Evolutionary conservation across 1,140 invertebrate species (phyloP).

Genomic region (Helicoverpa armigera): DNA sequence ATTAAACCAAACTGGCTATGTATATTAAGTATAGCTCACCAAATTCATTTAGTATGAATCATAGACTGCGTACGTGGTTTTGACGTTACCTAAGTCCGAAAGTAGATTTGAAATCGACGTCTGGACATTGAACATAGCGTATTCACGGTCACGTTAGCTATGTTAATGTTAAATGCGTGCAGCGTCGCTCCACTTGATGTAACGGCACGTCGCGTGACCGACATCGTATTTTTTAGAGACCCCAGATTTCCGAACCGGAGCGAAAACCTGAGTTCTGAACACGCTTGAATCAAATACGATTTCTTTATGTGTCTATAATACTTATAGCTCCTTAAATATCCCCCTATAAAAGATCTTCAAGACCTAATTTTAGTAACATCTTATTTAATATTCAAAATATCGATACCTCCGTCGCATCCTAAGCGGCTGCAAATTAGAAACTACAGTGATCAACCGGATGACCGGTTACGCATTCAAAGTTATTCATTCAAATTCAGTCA

Average conservation of each 20-base stretch:
- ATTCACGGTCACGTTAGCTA: conserved; percentile 62
- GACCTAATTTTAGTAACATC: not conserved
- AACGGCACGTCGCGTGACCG: conserved; percentile 73
- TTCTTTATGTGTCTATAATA: not conserved
- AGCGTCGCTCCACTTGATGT: conserved; percentile 76
- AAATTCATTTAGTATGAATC: conserved; percentile 44
- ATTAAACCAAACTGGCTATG: conserved; percentile 23
- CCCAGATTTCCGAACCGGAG: conserved; percentile 26
- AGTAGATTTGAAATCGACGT: conserved; percentile 16
- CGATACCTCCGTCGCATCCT: conserved; percentile 52
- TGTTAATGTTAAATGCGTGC: conserved; percentile 73
- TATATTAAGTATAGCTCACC: conserved; percentile 5
- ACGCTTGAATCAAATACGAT: not conserved
- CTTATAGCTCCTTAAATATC: not conserved
- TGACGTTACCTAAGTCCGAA: conserved; percentile 10
- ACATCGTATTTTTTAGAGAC: conserved; percentile 34
- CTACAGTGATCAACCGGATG: conserved; percentile 59
- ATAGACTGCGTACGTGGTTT: not conserved
- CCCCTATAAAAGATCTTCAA: not conserved
- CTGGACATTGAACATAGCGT: conserved; percentile 35
- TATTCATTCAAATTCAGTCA: conserved; percentile 67
- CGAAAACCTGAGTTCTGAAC: conserved; percentile 18
- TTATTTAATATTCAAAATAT: conserved; percentile 48
- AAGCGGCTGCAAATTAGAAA: conserved; percentile 61
- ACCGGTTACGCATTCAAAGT: conserved; percentile 55